Evolutionary conservation across 2,888 invertebrate genomes (phyloP).

Genomic region (Ganaspis brasiliensis): DNA sequence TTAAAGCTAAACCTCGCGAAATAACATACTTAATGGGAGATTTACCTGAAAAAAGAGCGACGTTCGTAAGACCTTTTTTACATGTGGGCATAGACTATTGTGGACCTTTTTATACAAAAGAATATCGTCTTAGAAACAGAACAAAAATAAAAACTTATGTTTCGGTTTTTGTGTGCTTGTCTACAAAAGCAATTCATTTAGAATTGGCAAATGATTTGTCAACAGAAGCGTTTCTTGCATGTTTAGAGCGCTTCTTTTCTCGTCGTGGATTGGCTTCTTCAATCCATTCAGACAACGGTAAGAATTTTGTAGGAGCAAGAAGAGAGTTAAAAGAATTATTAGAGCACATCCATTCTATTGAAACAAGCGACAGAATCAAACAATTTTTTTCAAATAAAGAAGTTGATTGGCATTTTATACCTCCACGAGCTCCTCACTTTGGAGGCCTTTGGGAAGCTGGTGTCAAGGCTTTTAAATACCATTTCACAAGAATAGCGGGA

Average conservation of each 20-base stretch:
- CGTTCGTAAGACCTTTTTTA: slow-evolving; percentile 62
- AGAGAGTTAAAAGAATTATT: slow-evolving; percentile 49
- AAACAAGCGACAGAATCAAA: neutral
- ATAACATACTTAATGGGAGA: slow-evolving; percentile 65
- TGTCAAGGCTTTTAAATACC: slow-evolving; percentile 22
- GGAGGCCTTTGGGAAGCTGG: slow-evolving; percentile 12
- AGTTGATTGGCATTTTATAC: slow-evolving; percentile 20
- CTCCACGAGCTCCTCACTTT: slow-evolving; percentile 12
- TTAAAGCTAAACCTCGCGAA: slow-evolving; percentile 52
- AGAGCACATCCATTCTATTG: neutral
- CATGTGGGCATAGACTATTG: slow-evolving; percentile 66
- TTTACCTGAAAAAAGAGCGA: slow-evolving; percentile 63
- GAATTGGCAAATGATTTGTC: slow-evolving; percentile 64
- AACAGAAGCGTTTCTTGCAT: slow-evolving; percentile 59
- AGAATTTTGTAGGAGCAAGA: slow-evolving; percentile 62
- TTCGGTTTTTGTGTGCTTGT: slow-evolving; percentile 64
- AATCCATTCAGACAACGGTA: slow-evolving; percentile 65
- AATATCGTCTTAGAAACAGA: slow-evolving; percentile 51
- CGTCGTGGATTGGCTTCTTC: slow-evolving; percentile 56
- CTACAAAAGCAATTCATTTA: slow-evolving; percentile 66
- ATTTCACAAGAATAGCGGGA: neutral
- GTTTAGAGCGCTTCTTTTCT: slow-evolving; percentile 60
- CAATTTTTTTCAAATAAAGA: neutral
- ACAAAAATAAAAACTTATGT: slow-evolving; percentile 59
- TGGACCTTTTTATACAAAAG: slow-evolving; percentile 63